Conservation (phyloP, 2,113 vertebrate species). For the Cyprinodon brontotheroides region DNA sequence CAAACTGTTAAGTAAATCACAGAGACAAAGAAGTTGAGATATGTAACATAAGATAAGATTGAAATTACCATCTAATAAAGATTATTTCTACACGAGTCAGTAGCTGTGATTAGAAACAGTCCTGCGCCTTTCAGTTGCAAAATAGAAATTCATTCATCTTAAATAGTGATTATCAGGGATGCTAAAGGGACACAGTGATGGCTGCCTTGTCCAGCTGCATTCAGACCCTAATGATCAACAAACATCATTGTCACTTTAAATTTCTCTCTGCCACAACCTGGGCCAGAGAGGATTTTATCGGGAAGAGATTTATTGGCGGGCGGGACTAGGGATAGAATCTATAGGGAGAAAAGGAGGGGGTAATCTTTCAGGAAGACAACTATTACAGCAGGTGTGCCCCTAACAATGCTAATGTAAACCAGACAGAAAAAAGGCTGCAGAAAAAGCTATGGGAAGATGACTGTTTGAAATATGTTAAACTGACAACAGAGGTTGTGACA, state of each 20-base stretch:
- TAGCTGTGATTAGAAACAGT: conserved; percentile 1
- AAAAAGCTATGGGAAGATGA: neutral
- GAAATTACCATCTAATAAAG: no score
- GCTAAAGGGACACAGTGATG: conserved; percentile 24
- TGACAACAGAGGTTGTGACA: conserved; percentile 7
- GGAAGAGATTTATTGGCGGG: conserved; percentile 70
- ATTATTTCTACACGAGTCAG: neutral
- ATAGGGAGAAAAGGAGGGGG: conserved; percentile 54
- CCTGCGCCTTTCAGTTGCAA: neutral
- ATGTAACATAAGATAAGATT: no score
- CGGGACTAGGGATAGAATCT: conserved; percentile 52
- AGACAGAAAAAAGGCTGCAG: conserved; percentile 1
- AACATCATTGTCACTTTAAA: conserved; percentile 50
- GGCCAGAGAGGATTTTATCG: conserved; percentile 54
- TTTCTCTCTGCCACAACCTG: conserved; percentile 2
- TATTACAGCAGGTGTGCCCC: conserved; percentile 72
- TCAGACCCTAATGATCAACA: conserved; percentile 38
- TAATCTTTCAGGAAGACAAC: conserved; percentile 71
- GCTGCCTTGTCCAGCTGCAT: conserved; percentile 18
- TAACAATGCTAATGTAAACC: conserved; percentile 67
- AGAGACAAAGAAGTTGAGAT: no score
- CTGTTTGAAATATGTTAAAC: neutral
- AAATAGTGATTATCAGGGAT: conserved; percentile 14
- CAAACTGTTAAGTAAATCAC: neutral
- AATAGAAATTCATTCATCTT: conserved; percentile 29